phyloP scores from a whole-genome alignment of 2,888 invertebrate genomes.

The Athripsodes cinereus region DNA sequence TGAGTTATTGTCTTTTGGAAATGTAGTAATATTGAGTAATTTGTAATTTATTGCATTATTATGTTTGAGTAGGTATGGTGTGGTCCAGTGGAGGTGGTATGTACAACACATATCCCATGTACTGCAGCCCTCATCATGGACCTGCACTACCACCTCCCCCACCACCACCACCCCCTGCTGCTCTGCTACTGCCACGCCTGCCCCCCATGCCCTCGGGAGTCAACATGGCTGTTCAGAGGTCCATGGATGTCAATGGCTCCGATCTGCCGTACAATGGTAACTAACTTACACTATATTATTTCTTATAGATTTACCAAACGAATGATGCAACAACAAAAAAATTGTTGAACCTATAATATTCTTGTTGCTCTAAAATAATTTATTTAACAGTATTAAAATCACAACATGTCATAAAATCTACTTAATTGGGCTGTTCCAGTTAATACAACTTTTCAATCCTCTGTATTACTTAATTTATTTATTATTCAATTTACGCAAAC shows the following conservation, averaged over 20 bases:
- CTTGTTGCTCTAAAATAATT: no score
- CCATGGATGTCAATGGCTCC: constrained; percentile 47
- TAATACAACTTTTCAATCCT: no score
- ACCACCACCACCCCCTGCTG: constrained; percentile 30
- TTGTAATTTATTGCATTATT: no score
- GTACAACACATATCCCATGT: constrained; percentile 32
- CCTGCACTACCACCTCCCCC: background rate
- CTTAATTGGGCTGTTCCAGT: no score
- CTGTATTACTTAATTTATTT: no score
- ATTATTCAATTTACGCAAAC: no score
- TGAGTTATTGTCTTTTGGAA: background rate
- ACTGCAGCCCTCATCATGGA: background rate
- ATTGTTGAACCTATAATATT: no score
- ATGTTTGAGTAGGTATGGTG: constrained; percentile 5
- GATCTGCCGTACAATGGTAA: constrained; percentile 54
- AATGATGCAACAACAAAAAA: no score
- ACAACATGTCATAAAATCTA: no score
- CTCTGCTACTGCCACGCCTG: constrained; percentile 27
- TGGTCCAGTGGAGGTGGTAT: constrained; percentile 38
- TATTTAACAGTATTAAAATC: no score
- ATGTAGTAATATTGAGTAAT: no score
- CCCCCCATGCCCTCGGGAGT: constrained; percentile 23
- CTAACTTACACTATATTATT: constrained; percentile 7
- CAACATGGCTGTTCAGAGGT: constrained; percentile 36
- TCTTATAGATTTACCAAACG: no score